Percentiles rank a stretch among this genome's conserved stretches.
phyloP scores from a whole-genome alignment of 2,113 vertebrate genomes.

The Sarotherodon lohbergeri region DNA sequence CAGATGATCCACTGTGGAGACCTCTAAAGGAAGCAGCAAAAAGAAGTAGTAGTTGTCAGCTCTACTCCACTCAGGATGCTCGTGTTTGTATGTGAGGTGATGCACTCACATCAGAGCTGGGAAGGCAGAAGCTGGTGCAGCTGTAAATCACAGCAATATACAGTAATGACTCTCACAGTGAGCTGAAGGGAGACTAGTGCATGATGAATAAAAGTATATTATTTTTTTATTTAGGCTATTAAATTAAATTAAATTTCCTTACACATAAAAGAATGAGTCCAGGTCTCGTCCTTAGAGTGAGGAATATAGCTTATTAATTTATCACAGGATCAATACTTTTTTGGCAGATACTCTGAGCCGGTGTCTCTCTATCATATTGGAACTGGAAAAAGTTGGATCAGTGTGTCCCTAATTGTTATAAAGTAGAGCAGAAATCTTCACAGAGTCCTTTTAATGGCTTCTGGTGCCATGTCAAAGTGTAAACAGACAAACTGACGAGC shows the following conservation, averaged over 20 bases:
- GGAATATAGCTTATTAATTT: neutral
- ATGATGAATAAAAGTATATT: neutral
- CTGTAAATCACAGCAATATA: neutral
- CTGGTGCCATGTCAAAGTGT: neutral
- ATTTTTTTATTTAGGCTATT: neutral
- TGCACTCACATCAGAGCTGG: neutral
- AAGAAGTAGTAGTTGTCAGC: neutral
- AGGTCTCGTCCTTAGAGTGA: neutral
- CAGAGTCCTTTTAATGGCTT: neutral
- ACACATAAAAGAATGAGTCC: neutral
- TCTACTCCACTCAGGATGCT: neutral
- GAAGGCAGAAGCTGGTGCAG: rapidly evolving
- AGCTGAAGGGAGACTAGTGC: neutral
- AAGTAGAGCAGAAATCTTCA: neutral
- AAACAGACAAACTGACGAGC: slow-evolving; percentile 34
- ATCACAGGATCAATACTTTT: neutral
- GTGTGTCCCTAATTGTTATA: neutral
- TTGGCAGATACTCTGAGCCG: neutral
- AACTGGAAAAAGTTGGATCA: neutral
- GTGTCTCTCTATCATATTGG: neutral
- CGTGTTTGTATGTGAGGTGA: neutral
- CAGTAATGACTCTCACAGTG: neutral
- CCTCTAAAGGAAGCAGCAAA: neutral
- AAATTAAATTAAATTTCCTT: neutral
- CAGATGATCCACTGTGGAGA: neutral